phyloP scores from a whole-genome alignment of 1,140 invertebrate genomes.

The Drosophila ananassae region DNA sequence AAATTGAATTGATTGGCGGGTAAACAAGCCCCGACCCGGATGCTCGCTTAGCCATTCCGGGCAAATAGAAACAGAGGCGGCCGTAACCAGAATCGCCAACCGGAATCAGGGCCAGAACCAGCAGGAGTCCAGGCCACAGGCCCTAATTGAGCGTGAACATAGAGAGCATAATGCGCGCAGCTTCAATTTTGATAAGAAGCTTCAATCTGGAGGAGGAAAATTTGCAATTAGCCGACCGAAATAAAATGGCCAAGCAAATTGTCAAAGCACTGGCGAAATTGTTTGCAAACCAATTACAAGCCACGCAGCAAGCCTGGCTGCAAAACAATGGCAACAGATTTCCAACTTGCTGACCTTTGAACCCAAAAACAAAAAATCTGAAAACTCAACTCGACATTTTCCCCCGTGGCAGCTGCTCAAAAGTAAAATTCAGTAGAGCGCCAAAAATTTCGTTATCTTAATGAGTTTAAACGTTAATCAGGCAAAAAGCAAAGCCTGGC shows the following conservation, averaged over 20 bases:
- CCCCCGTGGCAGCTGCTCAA: slow-evolving; percentile 47
- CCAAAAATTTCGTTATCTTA: slow-evolving; percentile 82
- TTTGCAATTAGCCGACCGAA: slow-evolving; percentile 62
- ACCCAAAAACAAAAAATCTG: slow-evolving; percentile 15
- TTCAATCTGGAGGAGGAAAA: slow-evolving; percentile 25
- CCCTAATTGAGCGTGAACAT: slow-evolving; percentile 67
- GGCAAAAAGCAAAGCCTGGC: slow-evolving; percentile 63
- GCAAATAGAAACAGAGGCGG: slow-evolving; percentile 26
- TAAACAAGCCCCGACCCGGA: slow-evolving; percentile 45
- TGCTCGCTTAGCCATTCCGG: slow-evolving; percentile 14
- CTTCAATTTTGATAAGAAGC: slow-evolving; percentile 60
- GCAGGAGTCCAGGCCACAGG: slow-evolving; percentile 34
- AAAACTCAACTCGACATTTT: not conserved
- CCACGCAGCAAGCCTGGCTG: slow-evolving; percentile 5
- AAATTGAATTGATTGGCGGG: slow-evolving; percentile 66
- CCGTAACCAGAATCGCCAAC: slow-evolving; percentile 22
- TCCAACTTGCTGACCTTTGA: slow-evolving; percentile 67
- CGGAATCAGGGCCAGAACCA: slow-evolving; percentile 12
- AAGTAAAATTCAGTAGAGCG: slow-evolving; percentile 67
- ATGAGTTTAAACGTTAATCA: slow-evolving; percentile 83
- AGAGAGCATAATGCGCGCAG: slow-evolving; percentile 45
- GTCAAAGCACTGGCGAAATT: slow-evolving; percentile 73
- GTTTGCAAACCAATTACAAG: slow-evolving; percentile 78
- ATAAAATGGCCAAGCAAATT: slow-evolving; percentile 62
- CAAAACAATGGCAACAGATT: slow-evolving; percentile 70